Conservation (phyloP, 1,140 invertebrate species). For the Magallana angulata region DNA sequence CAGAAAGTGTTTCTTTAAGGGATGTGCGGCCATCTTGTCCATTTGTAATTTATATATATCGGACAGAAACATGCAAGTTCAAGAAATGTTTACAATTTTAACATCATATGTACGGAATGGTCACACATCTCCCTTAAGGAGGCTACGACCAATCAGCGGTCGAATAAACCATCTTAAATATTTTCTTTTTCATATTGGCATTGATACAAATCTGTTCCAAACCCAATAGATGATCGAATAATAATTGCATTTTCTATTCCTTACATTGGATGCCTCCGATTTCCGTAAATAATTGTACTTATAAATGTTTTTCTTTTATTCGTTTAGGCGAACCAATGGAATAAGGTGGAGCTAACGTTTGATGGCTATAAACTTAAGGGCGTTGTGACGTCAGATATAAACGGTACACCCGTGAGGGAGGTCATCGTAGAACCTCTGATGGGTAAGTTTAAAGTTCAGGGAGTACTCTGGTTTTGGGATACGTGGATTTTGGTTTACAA, state of each 20-base stretch:
- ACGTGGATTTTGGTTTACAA: not conserved
- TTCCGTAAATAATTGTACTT: too few relatives aligned
- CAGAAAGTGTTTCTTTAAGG: too few relatives aligned
- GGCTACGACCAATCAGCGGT: too few relatives aligned
- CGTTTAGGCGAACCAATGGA: not conserved
- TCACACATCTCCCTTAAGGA: too few relatives aligned
- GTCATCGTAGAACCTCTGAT: not conserved
- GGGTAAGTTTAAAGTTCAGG: not conserved
- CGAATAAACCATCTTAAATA: not conserved
- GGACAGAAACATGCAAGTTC: too few relatives aligned
- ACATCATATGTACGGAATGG: too few relatives aligned
- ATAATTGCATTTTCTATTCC: too few relatives aligned
- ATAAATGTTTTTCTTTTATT: not conserved
- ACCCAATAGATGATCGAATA: too few relatives aligned
- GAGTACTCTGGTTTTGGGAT: not conserved
- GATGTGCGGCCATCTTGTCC: too few relatives aligned
- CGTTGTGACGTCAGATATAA: not conserved
- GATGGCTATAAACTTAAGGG: not conserved
- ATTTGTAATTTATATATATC: too few relatives aligned
- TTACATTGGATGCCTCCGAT: too few relatives aligned
- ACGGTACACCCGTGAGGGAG: not conserved
- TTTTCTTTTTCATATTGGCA: not conserved
- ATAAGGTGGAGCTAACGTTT: slow-evolving; percentile 2
- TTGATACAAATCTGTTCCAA: not conserved
- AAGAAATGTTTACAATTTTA: too few relatives aligned